Conservation (phyloP, 2,797 vertebrate species). For the Alfaro cultratus region DNA sequence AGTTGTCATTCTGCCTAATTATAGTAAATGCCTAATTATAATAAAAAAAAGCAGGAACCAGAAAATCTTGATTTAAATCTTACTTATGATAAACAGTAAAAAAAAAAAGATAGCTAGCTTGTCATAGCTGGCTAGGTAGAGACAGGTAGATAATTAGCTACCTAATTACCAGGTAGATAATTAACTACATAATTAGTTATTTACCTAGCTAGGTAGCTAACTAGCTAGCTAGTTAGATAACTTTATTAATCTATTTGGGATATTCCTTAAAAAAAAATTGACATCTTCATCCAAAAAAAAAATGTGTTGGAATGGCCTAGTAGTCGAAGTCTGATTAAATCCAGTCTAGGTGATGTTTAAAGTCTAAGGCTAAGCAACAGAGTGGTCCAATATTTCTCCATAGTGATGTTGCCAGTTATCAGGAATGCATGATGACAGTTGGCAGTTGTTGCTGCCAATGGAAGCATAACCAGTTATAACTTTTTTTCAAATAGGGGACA, state of each 20-base stretch:
- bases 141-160: no score
- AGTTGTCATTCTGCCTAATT: no score
- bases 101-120: neutral
- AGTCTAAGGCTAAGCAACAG: neutral
- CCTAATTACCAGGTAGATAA: no score
- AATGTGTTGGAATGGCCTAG: neutral
- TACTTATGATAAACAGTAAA: neutral
- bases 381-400: neutral
- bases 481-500: neutral
- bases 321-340: neutral
- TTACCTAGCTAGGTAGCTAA: no score
- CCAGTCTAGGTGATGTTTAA: neutral
- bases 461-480: neutral
- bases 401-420: neutral
- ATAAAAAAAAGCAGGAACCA: neutral
- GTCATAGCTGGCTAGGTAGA: neutral
- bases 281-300: neutral
- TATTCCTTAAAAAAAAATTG: neutral
- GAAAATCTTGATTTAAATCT: neutral
- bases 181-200: no score
- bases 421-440: neutral
- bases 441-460: neutral
- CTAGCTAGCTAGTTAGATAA: neutral
- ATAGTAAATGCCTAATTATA: neutral
- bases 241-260: neutral